A percentile compares a stretch with the other conserved stretches of the same genome.
These are phyloP conservation scores for Glaucidium brasilianum DNA, from an alignment of 2,113 vertebrate genomes.

Conservation along the genomic window DNA sequence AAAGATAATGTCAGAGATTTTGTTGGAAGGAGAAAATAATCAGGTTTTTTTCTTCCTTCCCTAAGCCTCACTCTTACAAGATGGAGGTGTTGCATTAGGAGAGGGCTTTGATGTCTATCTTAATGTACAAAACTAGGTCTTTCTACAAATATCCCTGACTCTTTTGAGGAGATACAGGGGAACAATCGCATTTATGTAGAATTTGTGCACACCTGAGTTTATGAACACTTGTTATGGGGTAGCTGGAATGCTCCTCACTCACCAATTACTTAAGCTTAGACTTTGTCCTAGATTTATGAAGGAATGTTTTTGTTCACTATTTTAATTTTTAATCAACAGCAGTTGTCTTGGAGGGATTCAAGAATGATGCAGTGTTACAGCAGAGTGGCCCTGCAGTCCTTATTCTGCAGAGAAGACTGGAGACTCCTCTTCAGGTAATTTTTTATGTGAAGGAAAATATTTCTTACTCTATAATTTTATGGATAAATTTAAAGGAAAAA, in stretches of 20 bases:
- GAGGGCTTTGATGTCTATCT: background rate
- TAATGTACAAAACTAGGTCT: background rate
- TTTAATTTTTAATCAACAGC: background rate
- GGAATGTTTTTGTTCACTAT: background rate
- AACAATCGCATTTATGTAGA: background rate
- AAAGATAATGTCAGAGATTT: background rate
- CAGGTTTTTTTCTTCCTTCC: background rate
- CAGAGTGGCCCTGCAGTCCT: background rate
- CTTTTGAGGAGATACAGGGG: background rate
- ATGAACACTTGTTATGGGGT: background rate
- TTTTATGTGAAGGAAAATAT: background rate
- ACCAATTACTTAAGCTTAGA: background rate
- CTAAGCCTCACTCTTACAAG: background rate
- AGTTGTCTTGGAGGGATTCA: background rate
- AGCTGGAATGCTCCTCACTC: background rate
- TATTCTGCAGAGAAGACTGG: background rate
- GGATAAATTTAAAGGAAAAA: background rate
- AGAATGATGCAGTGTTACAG: background rate
- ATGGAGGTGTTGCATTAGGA: background rate
- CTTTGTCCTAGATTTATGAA: background rate
- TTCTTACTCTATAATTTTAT: background rate
- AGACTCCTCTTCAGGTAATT: background rate
- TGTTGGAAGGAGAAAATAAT: background rate
- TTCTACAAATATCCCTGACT: background rate
- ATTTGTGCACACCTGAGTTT: background rate